Evolutionary conservation across 2,797 vertebrate genomes (phyloP).

Genomic region (Phoebastria nigripes): DNA sequence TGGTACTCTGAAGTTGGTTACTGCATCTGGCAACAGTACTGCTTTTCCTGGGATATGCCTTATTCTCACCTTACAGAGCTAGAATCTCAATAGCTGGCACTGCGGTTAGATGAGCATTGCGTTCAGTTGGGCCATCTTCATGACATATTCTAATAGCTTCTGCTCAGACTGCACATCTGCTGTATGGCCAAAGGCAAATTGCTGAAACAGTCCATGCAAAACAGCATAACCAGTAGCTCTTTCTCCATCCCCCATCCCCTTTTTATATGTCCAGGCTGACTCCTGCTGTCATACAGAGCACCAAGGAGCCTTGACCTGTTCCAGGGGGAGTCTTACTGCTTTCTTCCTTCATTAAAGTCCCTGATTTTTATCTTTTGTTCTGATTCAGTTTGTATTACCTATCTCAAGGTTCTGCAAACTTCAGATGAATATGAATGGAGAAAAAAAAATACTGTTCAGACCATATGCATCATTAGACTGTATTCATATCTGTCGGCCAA

Average conservation of each 20-base stretch:
- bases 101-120: background rate
- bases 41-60: background rate
- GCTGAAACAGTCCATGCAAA: background rate
- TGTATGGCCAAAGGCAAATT: background rate
- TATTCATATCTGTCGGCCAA: background rate
- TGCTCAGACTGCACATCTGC: background rate
- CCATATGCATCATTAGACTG: background rate
- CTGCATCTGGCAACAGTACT: background rate
- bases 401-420: background rate
- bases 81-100: background rate
- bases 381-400: background rate
- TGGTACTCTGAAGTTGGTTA: background rate
- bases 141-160: background rate
- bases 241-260: background rate
- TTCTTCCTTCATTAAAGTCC: background rate
- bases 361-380: background rate
- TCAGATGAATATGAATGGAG: background rate
- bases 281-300: background rate
- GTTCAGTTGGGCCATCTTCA: background rate
- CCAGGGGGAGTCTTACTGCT: background rate
- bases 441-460: background rate
- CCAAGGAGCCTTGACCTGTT: background rate
- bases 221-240: background rate
- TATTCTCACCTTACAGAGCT: background rate
- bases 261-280: background rate